Evolutionary conservation across 2,113 vertebrate genomes (phyloP).

Genomic region (Corythornis cristatus): DNA sequence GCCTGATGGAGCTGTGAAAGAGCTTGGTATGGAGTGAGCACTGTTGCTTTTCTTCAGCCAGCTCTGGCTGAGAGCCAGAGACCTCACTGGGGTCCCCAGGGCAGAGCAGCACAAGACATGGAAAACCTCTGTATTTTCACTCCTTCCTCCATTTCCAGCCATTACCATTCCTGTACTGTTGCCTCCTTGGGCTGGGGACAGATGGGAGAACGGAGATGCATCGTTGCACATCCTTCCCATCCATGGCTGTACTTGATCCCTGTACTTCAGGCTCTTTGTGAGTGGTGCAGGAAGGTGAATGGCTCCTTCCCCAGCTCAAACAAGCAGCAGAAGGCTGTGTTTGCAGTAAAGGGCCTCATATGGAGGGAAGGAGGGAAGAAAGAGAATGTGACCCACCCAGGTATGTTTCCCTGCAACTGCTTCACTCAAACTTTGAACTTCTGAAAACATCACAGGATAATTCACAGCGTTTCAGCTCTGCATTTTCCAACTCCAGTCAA

Average conservation of each 20-base stretch:
- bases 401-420: neutral
- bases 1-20: neutral
- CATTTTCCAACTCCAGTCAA: neutral
- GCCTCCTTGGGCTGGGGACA: neutral
- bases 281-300: neutral
- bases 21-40: neutral
- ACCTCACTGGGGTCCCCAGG: accelerated
- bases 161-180: neutral
- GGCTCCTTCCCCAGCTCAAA: neutral
- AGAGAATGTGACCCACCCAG: neutral
- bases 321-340: neutral
- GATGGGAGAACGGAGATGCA: neutral
- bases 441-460: neutral
- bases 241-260: neutral
- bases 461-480: neutral
- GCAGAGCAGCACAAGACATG: neutral
- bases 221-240: neutral
- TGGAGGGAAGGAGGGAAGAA: neutral
- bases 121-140: neutral
- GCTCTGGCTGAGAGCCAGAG: neutral
- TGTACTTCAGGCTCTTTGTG: neutral
- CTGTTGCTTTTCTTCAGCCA: neutral
- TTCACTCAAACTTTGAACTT: neutral
- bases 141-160: neutral
- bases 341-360: neutral